phyloP scores from a whole-genome alignment of 2,113 vertebrate genomes.

The Notothenia coriiceps region DNA sequence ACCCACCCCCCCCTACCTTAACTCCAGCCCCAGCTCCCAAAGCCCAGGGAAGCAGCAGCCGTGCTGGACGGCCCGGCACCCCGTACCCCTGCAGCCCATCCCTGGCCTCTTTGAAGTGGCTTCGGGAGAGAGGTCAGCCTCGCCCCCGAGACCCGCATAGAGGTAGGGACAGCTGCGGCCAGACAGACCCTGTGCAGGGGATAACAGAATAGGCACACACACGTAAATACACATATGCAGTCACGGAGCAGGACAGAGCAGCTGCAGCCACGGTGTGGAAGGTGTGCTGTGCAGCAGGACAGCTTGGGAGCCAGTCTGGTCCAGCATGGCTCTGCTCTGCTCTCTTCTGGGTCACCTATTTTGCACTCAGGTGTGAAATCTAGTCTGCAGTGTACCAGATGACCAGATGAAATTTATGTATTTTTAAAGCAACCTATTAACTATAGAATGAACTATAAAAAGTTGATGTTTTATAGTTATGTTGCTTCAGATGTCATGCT shows the following conservation, averaged over 20 bases:
- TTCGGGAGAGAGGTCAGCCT: slow-evolving; percentile 78
- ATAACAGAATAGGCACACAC: slow-evolving; percentile 45
- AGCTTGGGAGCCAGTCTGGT: slow-evolving; percentile 77
- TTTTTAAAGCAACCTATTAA: slow-evolving; percentile 3
- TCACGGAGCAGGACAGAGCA: slow-evolving; percentile 72
- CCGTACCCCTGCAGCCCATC: slow-evolving; percentile 57
- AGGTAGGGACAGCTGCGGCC: slow-evolving; percentile 83
- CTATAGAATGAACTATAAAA: slow-evolving; percentile 22
- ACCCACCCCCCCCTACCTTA: slow-evolving; percentile 40
- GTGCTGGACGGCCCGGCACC: slow-evolving; percentile 59
- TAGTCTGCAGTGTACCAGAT: slow-evolving; percentile 70
- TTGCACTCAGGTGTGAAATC: slow-evolving; percentile 75
- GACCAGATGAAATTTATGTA: slow-evolving; percentile 56
- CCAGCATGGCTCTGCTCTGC: slow-evolving; percentile 66
- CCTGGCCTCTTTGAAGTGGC: slow-evolving; percentile 78
- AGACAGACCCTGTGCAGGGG: slow-evolving; percentile 65
- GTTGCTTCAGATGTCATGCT: background rate
- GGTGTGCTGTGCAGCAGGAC: slow-evolving; percentile 75
- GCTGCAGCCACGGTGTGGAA: slow-evolving; percentile 74
- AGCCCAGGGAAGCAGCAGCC: slow-evolving; percentile 79
- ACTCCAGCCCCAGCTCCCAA: slow-evolving; percentile 75
- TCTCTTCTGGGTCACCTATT: slow-evolving; percentile 79
- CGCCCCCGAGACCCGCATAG: slow-evolving; percentile 76
- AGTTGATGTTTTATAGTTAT: background rate
- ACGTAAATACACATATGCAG: slow-evolving; percentile 60